Percentiles rank a stretch among this genome's conserved stretches.
Conservation (phyloP, 2,888 invertebrate genomes). For the Lepeophtheirus nordmannii region DNA sequence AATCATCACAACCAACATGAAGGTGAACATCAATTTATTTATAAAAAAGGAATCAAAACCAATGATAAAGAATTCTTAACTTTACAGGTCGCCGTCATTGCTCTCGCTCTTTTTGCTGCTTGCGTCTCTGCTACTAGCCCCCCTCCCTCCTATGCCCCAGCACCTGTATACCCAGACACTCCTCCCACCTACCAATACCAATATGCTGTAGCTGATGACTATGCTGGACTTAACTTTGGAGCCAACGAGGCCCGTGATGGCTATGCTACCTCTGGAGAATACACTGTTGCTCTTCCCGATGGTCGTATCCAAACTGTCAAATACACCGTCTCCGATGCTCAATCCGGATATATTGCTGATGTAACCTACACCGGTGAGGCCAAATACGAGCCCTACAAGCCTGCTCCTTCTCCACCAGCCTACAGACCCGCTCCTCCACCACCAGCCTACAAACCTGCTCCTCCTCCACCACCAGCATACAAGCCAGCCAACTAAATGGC, state of each 20-base stretch:
- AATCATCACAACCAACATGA: background rate
- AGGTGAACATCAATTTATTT: background rate
- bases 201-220: slow-evolving; percentile 11
- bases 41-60: background rate
- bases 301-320: slow-evolving; percentile 5
- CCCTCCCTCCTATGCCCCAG: background rate
- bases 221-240: slow-evolving; percentile 5
- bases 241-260: slow-evolving; percentile 3
- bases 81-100: background rate
- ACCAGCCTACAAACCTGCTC: background rate
- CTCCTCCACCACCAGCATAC: background rate
- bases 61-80: no score
- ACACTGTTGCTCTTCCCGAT: slow-evolving; percentile 9
- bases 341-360: slow-evolving; percentile 11
- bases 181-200: slow-evolving; percentile 9
- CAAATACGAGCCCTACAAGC: slow-evolving; percentile 13
- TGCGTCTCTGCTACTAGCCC: background rate
- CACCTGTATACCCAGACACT: background rate
- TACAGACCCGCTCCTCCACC: slow-evolving; percentile 9
- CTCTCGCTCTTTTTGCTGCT: background rate
- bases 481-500: background rate
- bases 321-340: slow-evolving; percentile 7
- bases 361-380: background rate
- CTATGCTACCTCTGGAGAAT: slow-evolving; percentile 4
- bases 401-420: slow-evolving; percentile 1